Evolutionary conservation across 2,888 invertebrate genomes (phyloP).

Genomic region (Proisotoma minuta): DNA sequence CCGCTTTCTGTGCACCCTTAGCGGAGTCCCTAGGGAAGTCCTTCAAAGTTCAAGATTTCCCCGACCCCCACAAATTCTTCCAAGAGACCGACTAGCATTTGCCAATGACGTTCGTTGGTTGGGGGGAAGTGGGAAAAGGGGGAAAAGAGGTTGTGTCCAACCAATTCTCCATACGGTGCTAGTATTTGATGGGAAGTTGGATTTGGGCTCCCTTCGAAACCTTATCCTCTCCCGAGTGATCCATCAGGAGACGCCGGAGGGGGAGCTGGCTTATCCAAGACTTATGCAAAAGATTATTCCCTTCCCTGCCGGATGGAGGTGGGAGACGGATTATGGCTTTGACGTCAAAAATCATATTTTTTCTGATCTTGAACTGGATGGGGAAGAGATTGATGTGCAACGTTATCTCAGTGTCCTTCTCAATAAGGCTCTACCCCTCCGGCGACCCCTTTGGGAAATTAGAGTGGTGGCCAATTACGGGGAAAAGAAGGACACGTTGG

Average conservation of each 20-base stretch:
- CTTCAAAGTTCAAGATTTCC: background rate
- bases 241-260: slow-evolving; percentile 50
- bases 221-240: slow-evolving; percentile 53
- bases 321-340: slow-evolving; percentile 55
- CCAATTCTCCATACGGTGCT: slow-evolving; percentile 55
- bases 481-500: slow-evolving; percentile 51
- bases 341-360: slow-evolving; percentile 55
- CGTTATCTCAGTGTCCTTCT: slow-evolving; percentile 53
- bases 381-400: slow-evolving; percentile 51
- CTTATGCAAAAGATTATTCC: slow-evolving; percentile 53
- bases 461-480: slow-evolving; percentile 53
- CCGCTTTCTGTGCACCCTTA: slow-evolving; percentile 49
- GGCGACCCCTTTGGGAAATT: slow-evolving; percentile 57
- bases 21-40: slow-evolving; percentile 22
- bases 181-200: slow-evolving; percentile 54
- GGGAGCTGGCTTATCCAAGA: slow-evolving; percentile 52
- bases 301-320: slow-evolving; percentile 53
- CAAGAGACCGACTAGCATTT: slow-evolving; percentile 48
- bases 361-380: slow-evolving; percentile 50
- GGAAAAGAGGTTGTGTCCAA: too few species aligned
- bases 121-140: slow-evolving; percentile 49
- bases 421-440: slow-evolving; percentile 51
- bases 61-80: slow-evolving; percentile 42
- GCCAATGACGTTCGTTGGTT: slow-evolving; percentile 54
- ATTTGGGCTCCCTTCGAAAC: slow-evolving; percentile 52